Evolutionary conservation across 2,797 vertebrate species (phyloP), one percentile per base, ranked within the genome.

Genomic region (Liparis tanakae): DNA sequence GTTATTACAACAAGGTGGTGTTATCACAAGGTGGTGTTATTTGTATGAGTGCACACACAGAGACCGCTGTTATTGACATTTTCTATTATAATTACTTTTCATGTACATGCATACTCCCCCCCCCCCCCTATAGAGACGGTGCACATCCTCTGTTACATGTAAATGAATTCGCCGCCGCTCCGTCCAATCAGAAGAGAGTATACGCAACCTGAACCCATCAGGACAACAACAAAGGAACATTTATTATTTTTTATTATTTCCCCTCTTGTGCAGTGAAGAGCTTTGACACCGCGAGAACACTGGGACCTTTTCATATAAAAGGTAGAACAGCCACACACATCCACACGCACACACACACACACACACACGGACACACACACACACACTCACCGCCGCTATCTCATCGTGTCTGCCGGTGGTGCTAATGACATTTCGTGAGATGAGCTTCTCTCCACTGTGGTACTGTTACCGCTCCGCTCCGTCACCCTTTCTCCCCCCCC

Each of bases 81-180:
- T 87, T 4, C 85, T 81, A 91, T 89, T 91, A 64, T 74, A 83
- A 92, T 92, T 89, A 85, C 69, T 89, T 91, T 88, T 88, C 88
- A 85, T 84, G 79, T 86, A 71, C 60, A 63, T 71, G 64, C 72
- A 74, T 87, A n/a, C n/a, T n/a, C n/a, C n/a, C n/a, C n/a, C n/a
- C n/a, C n/a, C n/a, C n/a, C n/a, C n/a, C n/a, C n/a, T n/a, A 68
- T 22, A 8, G 81, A 87, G 87, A 90, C 80, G 54, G 73, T 74
- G 78, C 53, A 14, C 68, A 75, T 56, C 51, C 12, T 36, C 12
- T 33, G 55, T 67, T 83, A 85, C 71, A 84, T 90, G 91, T 85
- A 85, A 87, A 92, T 87, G 46, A 79, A 87, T 59, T n/a, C 68
- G 30, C 62, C 67, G 41, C 46, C 44, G 6, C 51, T 78, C 70